Conservation (phyloP, 2,797 vertebrate species). For the Microchirus variegatus region DNA sequence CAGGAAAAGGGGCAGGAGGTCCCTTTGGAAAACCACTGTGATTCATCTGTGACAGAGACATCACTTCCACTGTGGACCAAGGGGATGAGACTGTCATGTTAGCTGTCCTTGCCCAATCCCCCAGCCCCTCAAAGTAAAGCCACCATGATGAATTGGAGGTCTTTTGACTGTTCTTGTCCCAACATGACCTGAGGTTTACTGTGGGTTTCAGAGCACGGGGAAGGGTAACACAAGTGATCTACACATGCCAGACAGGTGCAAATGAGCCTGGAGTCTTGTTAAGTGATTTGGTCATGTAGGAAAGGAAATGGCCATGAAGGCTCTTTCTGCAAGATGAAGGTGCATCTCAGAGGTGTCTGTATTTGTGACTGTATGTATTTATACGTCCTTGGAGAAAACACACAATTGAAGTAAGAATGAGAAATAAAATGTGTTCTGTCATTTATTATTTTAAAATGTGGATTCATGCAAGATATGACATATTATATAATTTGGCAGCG, state of each 20-base stretch:
- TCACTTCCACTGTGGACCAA: conserved; percentile 64
- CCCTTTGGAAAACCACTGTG: conserved; percentile 56
- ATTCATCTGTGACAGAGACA: conserved; percentile 77
- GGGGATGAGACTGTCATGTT: conserved; percentile 74
- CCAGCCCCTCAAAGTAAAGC: conserved; percentile 70
- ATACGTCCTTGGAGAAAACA: too few species aligned
- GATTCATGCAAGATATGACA: too few species aligned
- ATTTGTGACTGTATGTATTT: too few species aligned
- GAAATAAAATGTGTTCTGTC: too few species aligned
- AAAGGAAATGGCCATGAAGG: conserved; percentile 66
- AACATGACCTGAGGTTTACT: conserved; percentile 41
- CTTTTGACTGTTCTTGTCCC: conserved; percentile 38
- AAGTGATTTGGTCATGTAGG: conserved; percentile 46
- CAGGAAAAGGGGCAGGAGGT: conserved; percentile 66
- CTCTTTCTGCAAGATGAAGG: too few species aligned
- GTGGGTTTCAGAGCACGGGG: conserved; percentile 4
- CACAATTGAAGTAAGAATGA: too few species aligned
- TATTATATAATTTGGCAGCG: too few species aligned
- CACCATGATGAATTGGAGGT: conserved; percentile 66
- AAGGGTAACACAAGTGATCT: conserved; percentile 13
- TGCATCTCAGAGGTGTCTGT: too few species aligned
- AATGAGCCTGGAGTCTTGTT: conserved; percentile 52
- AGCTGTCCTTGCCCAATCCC: conserved; percentile 58
- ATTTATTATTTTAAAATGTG: too few species aligned
- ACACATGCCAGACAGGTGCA: conserved; percentile 61